Base-by-base conservation (phyloP, 2,113 vertebrate genomes). In the Vulpes lagopus region DNA sequence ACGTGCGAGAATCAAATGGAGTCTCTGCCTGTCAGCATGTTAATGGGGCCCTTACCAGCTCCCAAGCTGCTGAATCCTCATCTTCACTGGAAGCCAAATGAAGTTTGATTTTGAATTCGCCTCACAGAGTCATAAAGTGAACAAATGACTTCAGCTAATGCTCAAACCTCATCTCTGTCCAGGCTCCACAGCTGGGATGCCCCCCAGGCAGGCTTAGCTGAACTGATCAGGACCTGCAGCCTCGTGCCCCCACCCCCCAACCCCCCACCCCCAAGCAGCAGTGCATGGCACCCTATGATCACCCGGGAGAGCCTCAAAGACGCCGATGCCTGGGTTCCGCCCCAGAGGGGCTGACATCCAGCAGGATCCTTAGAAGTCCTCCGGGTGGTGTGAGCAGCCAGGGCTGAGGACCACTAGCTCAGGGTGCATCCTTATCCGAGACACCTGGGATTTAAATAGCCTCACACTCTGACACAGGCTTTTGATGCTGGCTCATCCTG, bases 41-140 rank as follows among this genome's bases (percentile, higher is more conserved):
- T 92, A 95, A 98, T 67, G 30, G 69, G 27, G 51, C 22, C 87
- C 96, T 82, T 95, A 71, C 69, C 53, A 85, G 96, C 25, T 38
- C 62, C 82, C 0, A 19, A 97, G 87, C 67, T 96, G 92, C 94
- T 97, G 98, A 97, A 78, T 94, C 95, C 95, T 96, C 96, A 94
- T 92, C 83, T 92, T 95, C 74, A 71, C 76, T 95, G 85, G 53
- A 60, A 98, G 84, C 69, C 94, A 96, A 92, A 96, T 59, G 87
- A 96, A 84, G 90, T 96, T 91, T 96, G 95, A 96, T 97, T 95
- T 97, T 95, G 95, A 94, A 96, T 98, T 97, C 59, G 89, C 92
- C 87, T 90, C 11, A 0, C 81, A 92, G 71, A 69, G 53, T 90
- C 92, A 85, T 91, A 89, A 95, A 97, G 76, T 90, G 97, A 96